A percentile compares a stretch with the other conserved stretches of the same genome.
These are phyloP conservation scores for Ctenopoma kingsleyae DNA, from an alignment of 2,797 vertebrate genomes.

Conservation along the genomic window DNA sequence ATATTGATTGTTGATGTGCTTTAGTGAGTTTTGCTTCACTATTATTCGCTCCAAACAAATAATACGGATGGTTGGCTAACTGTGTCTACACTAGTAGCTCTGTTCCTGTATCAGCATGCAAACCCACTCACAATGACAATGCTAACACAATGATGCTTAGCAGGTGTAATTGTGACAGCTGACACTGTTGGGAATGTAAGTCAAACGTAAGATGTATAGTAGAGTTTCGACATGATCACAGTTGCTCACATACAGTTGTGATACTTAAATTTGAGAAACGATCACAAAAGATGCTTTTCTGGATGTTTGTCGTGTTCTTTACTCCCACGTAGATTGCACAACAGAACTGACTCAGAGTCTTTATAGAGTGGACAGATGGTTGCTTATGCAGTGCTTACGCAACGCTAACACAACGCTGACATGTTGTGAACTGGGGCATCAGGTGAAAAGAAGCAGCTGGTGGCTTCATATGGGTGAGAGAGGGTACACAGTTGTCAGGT, in stretches of 20 bases:
- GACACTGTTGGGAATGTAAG: background rate
- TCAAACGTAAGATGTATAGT: background rate
- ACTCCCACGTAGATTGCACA: slow-evolving; percentile 8
- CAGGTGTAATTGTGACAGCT: background rate
- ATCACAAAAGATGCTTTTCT: background rate
- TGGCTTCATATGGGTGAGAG: slow-evolving; percentile 14
- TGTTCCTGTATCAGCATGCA: background rate
- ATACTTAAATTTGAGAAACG: slow-evolving; percentile 1
- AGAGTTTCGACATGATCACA: no score
- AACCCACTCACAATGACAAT: background rate
- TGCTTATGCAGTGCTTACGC: slow-evolving; percentile 45
- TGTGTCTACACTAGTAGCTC: background rate
- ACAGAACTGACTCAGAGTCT: slow-evolving; percentile 27
- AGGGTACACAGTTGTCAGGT: background rate
- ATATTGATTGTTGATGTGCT: background rate
- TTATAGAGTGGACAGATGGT: slow-evolving; percentile 40
- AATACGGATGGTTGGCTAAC: background rate
- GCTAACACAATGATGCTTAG: background rate
- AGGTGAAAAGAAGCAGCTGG: slow-evolving; percentile 40
- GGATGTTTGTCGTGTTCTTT: slow-evolving; percentile 22
- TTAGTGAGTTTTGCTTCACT: background rate
- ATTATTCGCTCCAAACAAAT: background rate
- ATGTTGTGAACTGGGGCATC: slow-evolving; percentile 25
- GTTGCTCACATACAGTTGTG: background rate
- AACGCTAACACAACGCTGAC: slow-evolving; percentile 19